phyloP scores from a whole-genome alignment of 2,797 vertebrate genomes.

The Menidia menidia region DNA sequence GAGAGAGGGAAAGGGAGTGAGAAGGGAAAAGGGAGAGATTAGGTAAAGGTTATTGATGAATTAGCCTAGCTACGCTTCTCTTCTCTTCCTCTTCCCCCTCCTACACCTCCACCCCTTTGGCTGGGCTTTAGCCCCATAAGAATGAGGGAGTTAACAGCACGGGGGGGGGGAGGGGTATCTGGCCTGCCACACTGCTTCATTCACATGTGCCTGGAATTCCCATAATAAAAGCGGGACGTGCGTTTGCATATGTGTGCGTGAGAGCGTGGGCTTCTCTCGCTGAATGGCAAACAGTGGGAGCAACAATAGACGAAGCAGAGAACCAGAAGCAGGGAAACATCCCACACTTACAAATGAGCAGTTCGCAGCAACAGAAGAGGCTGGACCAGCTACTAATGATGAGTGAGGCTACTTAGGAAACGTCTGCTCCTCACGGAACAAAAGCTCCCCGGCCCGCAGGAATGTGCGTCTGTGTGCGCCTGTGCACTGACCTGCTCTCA shows the following conservation, averaged over 20 bases:
- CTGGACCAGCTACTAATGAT: slow-evolving; percentile 39
- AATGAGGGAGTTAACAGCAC: slow-evolving; percentile 64
- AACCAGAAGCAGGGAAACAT: slow-evolving; percentile 49
- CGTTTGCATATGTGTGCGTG: slow-evolving; percentile 41
- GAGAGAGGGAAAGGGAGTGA: slow-evolving; percentile 57
- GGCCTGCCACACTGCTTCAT: slow-evolving; percentile 53
- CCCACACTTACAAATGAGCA: slow-evolving; percentile 70
- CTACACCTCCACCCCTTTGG: slow-evolving; percentile 21
- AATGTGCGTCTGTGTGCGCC: slow-evolving; percentile 38
- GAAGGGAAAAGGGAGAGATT: slow-evolving; percentile 78
- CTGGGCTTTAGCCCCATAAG: slow-evolving; percentile 69
- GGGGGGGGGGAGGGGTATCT: slow-evolving; percentile 61
- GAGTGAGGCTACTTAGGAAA: slow-evolving; percentile 54
- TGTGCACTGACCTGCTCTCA: neutral
- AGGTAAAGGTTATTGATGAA: slow-evolving; percentile 86
- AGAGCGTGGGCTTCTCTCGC: slow-evolving; percentile 64
- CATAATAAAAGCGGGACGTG: slow-evolving; percentile 70
- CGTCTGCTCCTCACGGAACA: slow-evolving; percentile 38
- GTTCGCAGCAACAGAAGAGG: slow-evolving; percentile 34
- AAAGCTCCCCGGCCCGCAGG: slow-evolving; percentile 39
- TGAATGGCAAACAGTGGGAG: slow-evolving; percentile 66
- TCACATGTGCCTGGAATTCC: slow-evolving; percentile 77
- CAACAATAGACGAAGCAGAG: slow-evolving; percentile 63
- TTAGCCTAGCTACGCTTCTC: slow-evolving; percentile 77
- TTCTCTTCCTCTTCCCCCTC: slow-evolving; percentile 46